A percentile compares a stretch with the other conserved stretches of the same genome.
phyloP scores from a whole-genome alignment of 2,113 vertebrate genomes.

The Cynopterus brachyotis region DNA sequence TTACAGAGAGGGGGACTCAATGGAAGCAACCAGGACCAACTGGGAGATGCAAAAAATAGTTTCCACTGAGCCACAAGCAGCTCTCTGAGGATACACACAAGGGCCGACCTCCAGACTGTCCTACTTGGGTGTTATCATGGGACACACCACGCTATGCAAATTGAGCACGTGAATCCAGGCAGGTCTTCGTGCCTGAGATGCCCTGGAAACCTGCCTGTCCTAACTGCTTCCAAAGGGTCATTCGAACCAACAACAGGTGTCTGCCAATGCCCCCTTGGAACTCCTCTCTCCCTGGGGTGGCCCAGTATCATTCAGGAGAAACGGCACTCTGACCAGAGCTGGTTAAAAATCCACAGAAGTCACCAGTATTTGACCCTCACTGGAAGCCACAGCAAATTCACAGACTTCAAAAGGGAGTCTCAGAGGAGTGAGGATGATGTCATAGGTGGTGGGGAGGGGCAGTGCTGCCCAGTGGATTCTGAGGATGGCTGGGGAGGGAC shows the following conservation, averaged over 20 bases:
- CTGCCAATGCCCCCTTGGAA: neutral
- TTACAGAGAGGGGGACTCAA: conserved; percentile 10
- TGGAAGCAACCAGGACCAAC: neutral
- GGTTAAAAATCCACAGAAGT: neutral
- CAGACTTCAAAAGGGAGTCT: neutral
- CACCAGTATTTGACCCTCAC: neutral
- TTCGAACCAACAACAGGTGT: neutral
- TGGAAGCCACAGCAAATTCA: conserved; percentile 37
- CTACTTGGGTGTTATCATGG: neutral
- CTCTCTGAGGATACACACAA: neutral
- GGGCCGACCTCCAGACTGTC: neutral
- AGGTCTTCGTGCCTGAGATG: neutral
- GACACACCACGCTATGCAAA: neutral
- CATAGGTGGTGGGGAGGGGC: neutral
- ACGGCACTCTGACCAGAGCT: neutral
- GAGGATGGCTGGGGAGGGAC: neutral
- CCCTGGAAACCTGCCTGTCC: neutral
- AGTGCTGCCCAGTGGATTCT: neutral
- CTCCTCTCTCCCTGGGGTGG: neutral
- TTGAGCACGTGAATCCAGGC: neutral
- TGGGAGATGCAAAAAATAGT: neutral
- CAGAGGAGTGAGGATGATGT: neutral
- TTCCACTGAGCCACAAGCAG: neutral
- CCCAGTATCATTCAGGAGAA: neutral
- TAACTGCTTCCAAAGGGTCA: neutral